Conservation (phyloP, 1,140 invertebrate species). For the Cyclargus thomasi region DNA sequence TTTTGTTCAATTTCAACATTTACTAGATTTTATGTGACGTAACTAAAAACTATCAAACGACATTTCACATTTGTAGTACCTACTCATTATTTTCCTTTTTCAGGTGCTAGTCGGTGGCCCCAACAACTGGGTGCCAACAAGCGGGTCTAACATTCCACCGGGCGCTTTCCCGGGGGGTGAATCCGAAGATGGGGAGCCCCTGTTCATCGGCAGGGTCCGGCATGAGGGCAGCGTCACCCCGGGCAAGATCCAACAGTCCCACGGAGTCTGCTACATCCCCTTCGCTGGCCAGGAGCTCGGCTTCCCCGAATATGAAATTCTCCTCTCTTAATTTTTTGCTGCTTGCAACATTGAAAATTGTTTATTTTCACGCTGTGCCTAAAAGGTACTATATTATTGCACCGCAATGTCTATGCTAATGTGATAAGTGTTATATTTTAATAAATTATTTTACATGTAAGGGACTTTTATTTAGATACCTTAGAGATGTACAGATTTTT, state of each 20-base stretch:
- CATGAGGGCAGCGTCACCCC: conserved; percentile 81
- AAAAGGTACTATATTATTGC: conserved; percentile 14
- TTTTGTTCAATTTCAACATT: no score
- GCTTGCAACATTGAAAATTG: conserved; percentile 10
- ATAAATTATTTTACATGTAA: conserved; percentile 37
- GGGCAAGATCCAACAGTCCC: conserved; percentile 81
- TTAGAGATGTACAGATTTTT: no score
- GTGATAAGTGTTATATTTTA: conserved; percentile 38
- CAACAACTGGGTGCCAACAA: conserved; percentile 78
- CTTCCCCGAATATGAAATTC: conserved; percentile 85
- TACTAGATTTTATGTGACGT: no score
- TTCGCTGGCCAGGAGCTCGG: conserved; percentile 82
- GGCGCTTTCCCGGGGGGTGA: conserved; percentile 84
- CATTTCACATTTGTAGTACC: no score
- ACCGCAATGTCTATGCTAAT: conserved; percentile 17
- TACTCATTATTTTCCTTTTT: conserved; percentile 20
- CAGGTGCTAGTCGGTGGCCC: conserved; percentile 78
- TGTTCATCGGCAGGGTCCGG: conserved; percentile 81
- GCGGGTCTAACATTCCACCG: conserved; percentile 80
- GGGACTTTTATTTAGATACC: not conserved
- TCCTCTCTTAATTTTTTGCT: conserved; percentile 42
- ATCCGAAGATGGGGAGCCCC: conserved; percentile 83
- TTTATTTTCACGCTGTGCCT: conserved; percentile 20
- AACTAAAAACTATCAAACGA: no score
- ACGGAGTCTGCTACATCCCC: conserved; percentile 83